Evolutionary conservation across 2,888 invertebrate genomes (phyloP).

Genomic region (Megamerina dolium): DNA sequence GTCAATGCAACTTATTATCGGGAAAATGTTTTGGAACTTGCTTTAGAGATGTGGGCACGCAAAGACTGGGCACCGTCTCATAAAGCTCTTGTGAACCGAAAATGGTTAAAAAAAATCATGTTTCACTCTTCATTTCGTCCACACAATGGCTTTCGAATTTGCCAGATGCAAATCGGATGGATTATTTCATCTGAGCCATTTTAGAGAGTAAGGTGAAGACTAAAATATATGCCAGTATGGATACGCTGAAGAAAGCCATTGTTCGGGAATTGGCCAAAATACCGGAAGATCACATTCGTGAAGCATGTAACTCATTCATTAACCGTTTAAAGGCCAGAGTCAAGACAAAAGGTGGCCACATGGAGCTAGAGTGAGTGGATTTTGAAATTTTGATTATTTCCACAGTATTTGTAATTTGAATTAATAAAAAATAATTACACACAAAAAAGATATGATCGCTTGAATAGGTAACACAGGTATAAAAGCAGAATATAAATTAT

Average conservation of each 20-base stretch:
- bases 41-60: too few species aligned
- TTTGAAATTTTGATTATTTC: background rate
- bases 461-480: background rate
- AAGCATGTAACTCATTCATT: background rate
- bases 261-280: background rate
- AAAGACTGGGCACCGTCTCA: too few species aligned
- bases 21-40: too few species aligned
- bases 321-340: background rate
- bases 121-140: background rate
- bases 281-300: background rate
- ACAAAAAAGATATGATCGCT: background rate
- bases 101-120: too few species aligned
- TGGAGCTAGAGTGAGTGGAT: background rate
- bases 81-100: too few species aligned
- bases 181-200: background rate
- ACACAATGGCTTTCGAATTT: background rate
- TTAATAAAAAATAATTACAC: background rate
- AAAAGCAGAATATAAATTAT: too few species aligned
- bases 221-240: background rate
- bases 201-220: background rate
- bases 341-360: background rate
- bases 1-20: too few species aligned
- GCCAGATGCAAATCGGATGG: background rate
- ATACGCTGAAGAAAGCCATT: background rate
- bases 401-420: background rate